A percentile compares a stretch with the other conserved stretches of the same genome.
phyloP scores from a whole-genome alignment of 2,113 vertebrate genomes.

The Actenoides hombroni region DNA sequence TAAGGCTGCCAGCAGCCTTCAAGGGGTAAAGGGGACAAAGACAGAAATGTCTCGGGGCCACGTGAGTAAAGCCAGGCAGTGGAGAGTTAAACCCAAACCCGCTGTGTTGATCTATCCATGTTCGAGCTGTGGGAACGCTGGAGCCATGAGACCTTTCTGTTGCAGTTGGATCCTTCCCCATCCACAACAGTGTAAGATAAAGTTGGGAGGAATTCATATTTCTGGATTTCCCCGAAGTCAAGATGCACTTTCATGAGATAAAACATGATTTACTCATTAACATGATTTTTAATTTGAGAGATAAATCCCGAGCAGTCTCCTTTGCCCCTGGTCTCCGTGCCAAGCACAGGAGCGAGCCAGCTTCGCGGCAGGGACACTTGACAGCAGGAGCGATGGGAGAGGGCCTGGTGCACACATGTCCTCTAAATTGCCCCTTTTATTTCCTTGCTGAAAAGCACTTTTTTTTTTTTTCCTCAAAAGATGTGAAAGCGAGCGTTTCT shows the following conservation, averaged over 20 bases:
- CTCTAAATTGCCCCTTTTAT: background rate
- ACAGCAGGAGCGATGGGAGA: background rate
- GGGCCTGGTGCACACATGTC: background rate
- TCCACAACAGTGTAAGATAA: background rate
- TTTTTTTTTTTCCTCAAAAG: background rate
- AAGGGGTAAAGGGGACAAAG: background rate
- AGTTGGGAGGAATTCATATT: background rate
- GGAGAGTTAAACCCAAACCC: background rate
- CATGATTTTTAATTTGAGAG: background rate
- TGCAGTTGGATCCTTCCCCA: background rate
- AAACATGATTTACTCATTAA: background rate
- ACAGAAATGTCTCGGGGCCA: background rate
- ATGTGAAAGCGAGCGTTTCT: background rate
- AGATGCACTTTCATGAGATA: background rate
- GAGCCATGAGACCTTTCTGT: background rate
- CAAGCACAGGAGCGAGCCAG: background rate
- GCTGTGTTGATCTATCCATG: fast-evolving
- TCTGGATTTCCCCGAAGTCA: background rate
- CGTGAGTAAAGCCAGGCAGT: fast-evolving
- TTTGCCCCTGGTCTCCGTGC: background rate
- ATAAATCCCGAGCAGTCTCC: background rate
- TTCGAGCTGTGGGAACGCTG: background rate
- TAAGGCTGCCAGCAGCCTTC: background rate
- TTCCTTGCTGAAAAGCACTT: background rate
- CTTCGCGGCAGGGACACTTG: slow-evolving; percentile 20